phyloP scores from a whole-genome alignment of 2,113 vertebrate genomes.

The Chaetodon auriga region DNA sequence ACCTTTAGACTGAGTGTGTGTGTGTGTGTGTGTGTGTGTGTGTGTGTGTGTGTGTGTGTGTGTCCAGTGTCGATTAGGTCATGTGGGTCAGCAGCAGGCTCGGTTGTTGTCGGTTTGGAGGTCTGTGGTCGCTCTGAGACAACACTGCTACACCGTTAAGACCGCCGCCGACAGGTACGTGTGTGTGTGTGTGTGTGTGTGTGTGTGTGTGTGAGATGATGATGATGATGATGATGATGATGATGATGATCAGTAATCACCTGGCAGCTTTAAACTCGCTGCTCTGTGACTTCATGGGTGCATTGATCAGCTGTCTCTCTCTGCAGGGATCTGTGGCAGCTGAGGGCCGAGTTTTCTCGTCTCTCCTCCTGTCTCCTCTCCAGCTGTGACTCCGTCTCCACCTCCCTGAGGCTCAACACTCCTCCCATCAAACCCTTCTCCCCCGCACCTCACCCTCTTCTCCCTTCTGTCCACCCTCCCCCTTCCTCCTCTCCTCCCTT shows the following conservation, averaged over 20 bases:
- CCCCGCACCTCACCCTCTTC: constrained; percentile 66
- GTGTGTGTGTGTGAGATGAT: no score
- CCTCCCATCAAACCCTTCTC: constrained; percentile 58
- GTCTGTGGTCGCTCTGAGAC: constrained; percentile 86
- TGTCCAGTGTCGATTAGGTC: constrained; percentile 81
- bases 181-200: no score
- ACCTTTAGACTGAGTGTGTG: constrained; percentile 2
- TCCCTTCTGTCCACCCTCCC: constrained; percentile 36
- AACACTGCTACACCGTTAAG: constrained; percentile 88
- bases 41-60: constrained; percentile 50
- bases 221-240: no score
- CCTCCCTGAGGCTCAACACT: constrained; percentile 31
- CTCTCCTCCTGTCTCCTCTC: constrained; percentile 87
- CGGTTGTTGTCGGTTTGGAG: constrained; percentile 87
- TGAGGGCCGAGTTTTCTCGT: constrained; percentile 88
- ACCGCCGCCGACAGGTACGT: constrained; percentile 90
- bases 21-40: constrained; percentile 37
- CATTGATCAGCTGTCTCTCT: constrained; percentile 5
- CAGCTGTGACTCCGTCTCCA: constrained; percentile 75
- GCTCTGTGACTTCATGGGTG: no score
- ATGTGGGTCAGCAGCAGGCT: constrained; percentile 81
- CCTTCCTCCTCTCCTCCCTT: constrained; percentile 9
- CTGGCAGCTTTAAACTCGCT: no score
- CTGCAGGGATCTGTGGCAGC: constrained; percentile 88
- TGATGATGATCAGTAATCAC: no score